These are phyloP conservation scores for Orchesella cincta DNA, from an alignment of 1,140 invertebrate species.

Conservation along the genomic window DNA sequence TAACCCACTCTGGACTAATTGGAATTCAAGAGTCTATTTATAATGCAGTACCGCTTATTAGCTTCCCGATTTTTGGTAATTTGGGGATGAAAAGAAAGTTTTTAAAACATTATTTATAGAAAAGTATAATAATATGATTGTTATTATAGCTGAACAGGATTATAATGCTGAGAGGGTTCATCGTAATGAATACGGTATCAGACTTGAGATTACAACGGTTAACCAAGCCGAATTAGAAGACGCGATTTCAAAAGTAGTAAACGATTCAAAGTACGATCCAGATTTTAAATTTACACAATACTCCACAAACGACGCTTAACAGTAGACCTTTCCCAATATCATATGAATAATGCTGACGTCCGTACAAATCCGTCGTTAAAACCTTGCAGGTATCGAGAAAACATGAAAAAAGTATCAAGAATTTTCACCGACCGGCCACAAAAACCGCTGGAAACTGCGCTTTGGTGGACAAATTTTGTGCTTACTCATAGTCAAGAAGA, in stretches of 20 bases:
- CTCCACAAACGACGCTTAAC: not conserved
- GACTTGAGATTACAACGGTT: conserved; percentile 43
- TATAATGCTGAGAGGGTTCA: conserved; percentile 50
- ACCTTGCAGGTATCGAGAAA: conserved; percentile 55
- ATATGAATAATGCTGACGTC: not conserved
- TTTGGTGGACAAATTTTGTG: conserved; percentile 53
- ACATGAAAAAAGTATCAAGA: conserved; percentile 60
- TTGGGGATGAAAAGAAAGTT: too few species aligned
- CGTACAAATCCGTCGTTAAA: too few species aligned
- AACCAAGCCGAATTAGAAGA: conserved; percentile 38
- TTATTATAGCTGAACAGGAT: conserved; percentile 56
- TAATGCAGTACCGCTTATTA: conserved; percentile 56
- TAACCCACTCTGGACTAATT: conserved; percentile 58
- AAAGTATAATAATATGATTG: too few species aligned
- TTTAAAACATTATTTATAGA: too few species aligned
- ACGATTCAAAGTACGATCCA: conserved; percentile 28
- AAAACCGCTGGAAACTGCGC: conserved; percentile 43
- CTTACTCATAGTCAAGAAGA: conserved; percentile 49
- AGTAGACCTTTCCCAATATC: not conserved
- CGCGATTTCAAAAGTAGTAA: conserved; percentile 35
- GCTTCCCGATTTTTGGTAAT: conserved; percentile 55
- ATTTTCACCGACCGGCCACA: conserved; percentile 49
- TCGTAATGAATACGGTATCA: conserved; percentile 47
- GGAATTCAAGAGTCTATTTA: conserved; percentile 56
- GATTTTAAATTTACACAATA: not conserved